Conservation (phyloP, 2,888 invertebrate genomes). For the Hartigia nigra region DNA sequence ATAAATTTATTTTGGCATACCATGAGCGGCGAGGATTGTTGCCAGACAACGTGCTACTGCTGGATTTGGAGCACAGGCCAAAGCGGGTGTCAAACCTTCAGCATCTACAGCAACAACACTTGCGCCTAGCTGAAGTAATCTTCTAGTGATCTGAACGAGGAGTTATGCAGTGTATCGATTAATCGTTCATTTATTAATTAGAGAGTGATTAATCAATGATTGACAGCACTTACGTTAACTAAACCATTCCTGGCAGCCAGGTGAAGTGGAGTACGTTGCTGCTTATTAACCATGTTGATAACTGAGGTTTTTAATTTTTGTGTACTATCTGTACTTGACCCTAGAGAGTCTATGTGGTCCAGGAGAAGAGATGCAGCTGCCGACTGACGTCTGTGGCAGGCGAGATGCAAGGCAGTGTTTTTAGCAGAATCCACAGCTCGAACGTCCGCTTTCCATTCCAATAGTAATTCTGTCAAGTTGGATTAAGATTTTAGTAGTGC, state of each 20-base stretch:
- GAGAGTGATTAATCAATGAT: background rate
- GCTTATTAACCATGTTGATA: conserved; percentile 69
- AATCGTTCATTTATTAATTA: background rate
- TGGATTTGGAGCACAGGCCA: conserved; percentile 73
- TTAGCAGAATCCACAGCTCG: conserved; percentile 68
- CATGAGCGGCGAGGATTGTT: conserved; percentile 68
- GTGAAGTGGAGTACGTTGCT: conserved; percentile 73
- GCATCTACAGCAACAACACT: conserved; percentile 71
- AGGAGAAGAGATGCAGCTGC: conserved; percentile 70
- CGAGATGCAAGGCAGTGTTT: conserved; percentile 74
- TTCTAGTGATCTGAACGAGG: conserved; percentile 65
- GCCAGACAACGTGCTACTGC: conserved; percentile 73
- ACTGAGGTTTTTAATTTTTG: conserved; percentile 47
- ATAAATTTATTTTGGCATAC: conserved; percentile 24
- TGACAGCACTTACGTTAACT: conserved; percentile 61
- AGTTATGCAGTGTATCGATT: background rate
- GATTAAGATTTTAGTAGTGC: background rate
- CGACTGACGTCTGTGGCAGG: conserved; percentile 71
- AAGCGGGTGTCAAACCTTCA: conserved; percentile 73
- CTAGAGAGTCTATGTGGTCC: conserved; percentile 67
- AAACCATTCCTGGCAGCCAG: conserved; percentile 73
- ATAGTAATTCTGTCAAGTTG: conserved; percentile 67
- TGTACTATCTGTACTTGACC: conserved; percentile 21
- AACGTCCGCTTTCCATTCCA: conserved; percentile 69
- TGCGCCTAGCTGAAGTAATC: conserved; percentile 71